phyloP scores from a whole-genome alignment of 1,140 invertebrate species.

The Pemphigus obesinymphae region DNA sequence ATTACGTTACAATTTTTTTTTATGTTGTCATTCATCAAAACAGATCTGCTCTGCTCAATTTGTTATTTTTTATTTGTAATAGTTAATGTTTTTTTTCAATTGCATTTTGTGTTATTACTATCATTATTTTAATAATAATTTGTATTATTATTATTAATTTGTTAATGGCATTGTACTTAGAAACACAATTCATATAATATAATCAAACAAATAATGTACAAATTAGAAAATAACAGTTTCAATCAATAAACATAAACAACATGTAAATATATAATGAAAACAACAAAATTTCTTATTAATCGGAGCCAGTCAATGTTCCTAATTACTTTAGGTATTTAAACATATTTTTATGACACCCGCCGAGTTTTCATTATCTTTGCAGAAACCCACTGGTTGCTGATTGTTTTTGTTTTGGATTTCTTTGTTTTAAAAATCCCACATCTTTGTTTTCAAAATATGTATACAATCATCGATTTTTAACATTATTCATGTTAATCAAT shows the following conservation, averaged over 20 bases:
- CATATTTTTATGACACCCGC: not conserved
- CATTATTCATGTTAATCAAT: too few species aligned
- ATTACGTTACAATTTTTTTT: not conserved
- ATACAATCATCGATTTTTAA: too few species aligned
- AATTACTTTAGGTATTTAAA: not conserved
- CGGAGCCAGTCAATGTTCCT: not conserved
- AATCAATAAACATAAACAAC: not conserved
- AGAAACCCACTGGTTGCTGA: not conserved
- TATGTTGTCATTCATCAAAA: not conserved
- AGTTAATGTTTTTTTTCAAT: not conserved
- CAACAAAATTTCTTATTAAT: not conserved
- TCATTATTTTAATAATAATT: not conserved
- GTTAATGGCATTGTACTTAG: slow-evolving; percentile 8
- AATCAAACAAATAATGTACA: not conserved
- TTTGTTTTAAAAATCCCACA: too few species aligned
- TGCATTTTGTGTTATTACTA: slow-evolving; percentile 1
- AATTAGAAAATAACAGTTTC: not conserved
- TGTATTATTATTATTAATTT: not conserved
- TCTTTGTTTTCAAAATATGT: too few species aligned
- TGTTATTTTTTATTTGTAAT: slow-evolving; percentile 14
- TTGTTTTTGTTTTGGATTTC: too few species aligned
- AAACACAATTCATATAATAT: not conserved
- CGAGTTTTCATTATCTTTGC: not conserved
- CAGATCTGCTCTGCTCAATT: slow-evolving; percentile 33
- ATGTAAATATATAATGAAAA: not conserved